A percentile compares a stretch with the other conserved stretches of the same genome.
These are phyloP conservation scores for Sesia apiformis DNA, from an alignment of 2,888 invertebrate genomes.

Conservation along the genomic window DNA sequence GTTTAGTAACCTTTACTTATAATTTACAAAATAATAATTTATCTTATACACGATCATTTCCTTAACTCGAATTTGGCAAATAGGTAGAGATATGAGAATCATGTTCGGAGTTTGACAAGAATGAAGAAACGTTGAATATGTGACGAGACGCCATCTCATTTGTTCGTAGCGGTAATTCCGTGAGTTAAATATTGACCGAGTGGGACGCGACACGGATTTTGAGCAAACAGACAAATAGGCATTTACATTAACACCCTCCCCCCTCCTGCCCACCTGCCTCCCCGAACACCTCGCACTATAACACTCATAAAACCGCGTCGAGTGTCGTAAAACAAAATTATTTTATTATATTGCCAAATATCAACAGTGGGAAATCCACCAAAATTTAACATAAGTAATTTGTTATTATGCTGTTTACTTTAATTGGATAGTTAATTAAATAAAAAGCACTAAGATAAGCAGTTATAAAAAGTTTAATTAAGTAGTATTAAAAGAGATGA, in stretches of 20 bases:
- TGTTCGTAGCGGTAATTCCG: constrained; percentile 67
- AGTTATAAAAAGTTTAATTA: too few relatives aligned
- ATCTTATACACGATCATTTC: not conserved
- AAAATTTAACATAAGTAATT: not conserved
- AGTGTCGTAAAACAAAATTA: not conserved
- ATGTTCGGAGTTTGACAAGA: not conserved
- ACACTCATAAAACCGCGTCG: not conserved
- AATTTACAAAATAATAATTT: not conserved
- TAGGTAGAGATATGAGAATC: not conserved
- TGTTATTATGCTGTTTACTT: too few relatives aligned
- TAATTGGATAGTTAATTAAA: too few relatives aligned
- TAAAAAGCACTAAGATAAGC: too few relatives aligned
- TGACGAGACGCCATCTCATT: constrained; percentile 51
- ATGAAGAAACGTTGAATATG: constrained; percentile 40
- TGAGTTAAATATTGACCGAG: constrained; percentile 65
- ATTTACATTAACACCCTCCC: constrained; percentile 58
- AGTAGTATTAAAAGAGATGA: too few relatives aligned
- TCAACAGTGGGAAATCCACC: not conserved
- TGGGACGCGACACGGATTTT: constrained; percentile 70
- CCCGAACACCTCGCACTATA: constrained; percentile 2
- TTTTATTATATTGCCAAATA: not conserved
- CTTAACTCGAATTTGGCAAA: not conserved
- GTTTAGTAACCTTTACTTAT: not conserved
- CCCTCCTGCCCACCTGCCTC: constrained; percentile 14
- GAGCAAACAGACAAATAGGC: constrained; percentile 65